These are phyloP conservation scores for Listrodromus nycthemerus DNA, from an alignment of 2,888 invertebrate genomes.

Conservation along the genomic window DNA sequence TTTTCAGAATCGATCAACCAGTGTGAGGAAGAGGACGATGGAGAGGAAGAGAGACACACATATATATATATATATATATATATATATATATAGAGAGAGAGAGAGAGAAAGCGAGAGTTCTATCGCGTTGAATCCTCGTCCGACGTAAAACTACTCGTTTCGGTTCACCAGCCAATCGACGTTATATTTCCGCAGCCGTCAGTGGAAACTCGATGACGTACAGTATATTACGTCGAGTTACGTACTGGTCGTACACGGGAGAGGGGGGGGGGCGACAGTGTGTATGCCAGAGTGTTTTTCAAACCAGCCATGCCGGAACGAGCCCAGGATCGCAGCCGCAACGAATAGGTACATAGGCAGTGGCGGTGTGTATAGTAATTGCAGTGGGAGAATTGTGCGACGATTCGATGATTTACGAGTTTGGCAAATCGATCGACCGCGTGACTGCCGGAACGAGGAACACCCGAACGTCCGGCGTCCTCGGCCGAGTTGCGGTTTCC, in stretches of 20 bases:
- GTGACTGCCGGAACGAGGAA: conserved; percentile 56
- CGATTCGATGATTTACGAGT: conserved; percentile 64
- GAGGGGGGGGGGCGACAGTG: neutral
- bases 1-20: conserved; percentile 37
- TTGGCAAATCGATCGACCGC: conserved; percentile 63
- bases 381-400: conserved; percentile 30
- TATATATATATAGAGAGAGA: no score
- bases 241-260: neutral
- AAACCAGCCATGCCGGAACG: conserved; percentile 5
- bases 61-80: no score
- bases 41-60: neutral
- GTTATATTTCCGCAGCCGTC: conserved; percentile 52
- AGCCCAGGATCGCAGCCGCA: neutral
- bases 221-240: conserved; percentile 53
- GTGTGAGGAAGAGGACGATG: neutral
- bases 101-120: neutral
- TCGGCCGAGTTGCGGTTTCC: conserved; percentile 57
- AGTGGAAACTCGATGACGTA: conserved; percentile 46
- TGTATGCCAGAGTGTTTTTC: conserved; percentile 32
- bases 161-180: conserved; percentile 29
- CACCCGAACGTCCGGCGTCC: conserved; percentile 54
- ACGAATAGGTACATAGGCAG: neutral
- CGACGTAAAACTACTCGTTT: conserved; percentile 12
- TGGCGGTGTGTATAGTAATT: conserved; percentile 13
- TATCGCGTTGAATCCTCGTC: conserved; percentile 5